These are phyloP conservation scores for Nipponacmea schrenckii DNA, from an alignment of 2,888 invertebrate species.

Conservation along the genomic window DNA sequence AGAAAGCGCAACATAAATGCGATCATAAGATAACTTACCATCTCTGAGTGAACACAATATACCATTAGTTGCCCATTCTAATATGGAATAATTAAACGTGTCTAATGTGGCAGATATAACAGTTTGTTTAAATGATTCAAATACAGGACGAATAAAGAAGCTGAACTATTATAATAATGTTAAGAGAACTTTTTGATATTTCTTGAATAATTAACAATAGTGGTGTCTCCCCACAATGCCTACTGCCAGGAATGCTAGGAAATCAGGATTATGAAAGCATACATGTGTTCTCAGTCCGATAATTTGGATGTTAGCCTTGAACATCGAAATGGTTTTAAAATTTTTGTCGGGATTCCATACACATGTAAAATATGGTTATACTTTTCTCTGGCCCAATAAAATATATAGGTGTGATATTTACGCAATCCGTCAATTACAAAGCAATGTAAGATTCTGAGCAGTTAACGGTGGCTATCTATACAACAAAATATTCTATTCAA, in stretches of 20 bases:
- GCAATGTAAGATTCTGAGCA: no score
- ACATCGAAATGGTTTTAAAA: neutral
- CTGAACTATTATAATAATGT: conserved; percentile 54
- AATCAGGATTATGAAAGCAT: neutral
- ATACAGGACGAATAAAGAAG: conserved; percentile 55
- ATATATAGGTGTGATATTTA: no score
- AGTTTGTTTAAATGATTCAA: conserved; percentile 48
- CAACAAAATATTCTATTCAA: neutral
- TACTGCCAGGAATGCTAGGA: no score
- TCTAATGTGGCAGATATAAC: conserved; percentile 35
- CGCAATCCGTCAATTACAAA: no score
- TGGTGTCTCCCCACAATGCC: neutral
- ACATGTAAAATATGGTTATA: no score
- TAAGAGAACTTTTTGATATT: conserved; percentile 29
- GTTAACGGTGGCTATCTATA: no score
- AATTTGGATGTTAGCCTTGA: neutral
- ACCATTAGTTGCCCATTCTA: conserved; percentile 38
- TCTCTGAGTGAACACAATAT: conserved; percentile 31
- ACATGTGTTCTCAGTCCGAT: neutral
- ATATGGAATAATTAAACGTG: conserved; percentile 39
- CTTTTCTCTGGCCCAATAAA: no score
- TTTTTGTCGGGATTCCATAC: no score
- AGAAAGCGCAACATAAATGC: no score
- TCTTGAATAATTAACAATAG: neutral
- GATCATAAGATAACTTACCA: conserved; percentile 31